Percentiles rank a stretch among this genome's conserved stretches.
Evolutionary conservation across 1,140 invertebrate genomes (phyloP).

Genomic region (Platyscapa corneri): DNA sequence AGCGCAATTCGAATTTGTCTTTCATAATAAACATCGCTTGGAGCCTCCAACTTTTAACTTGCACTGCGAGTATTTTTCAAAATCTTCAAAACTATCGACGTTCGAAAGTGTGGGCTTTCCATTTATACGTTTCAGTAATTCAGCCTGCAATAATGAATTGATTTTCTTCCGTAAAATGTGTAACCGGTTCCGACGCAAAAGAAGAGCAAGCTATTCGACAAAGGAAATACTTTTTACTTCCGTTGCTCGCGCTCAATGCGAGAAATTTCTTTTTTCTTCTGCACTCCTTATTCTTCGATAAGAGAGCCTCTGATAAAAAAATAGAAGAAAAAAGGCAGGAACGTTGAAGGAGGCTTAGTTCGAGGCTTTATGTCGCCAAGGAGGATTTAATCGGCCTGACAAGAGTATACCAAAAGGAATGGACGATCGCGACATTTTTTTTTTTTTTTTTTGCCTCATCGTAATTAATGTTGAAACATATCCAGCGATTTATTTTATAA

Average conservation of each 20-base stretch:
- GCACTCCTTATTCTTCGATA: conserved; percentile 1
- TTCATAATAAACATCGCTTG: too few species aligned
- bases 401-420: too few species aligned
- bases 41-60: too few species aligned
- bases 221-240: conserved; percentile 35
- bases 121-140: not conserved
- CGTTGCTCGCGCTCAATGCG: not conserved
- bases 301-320: conserved; percentile 31
- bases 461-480: conserved; percentile 36
- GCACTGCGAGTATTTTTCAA: too few species aligned
- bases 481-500: conserved; percentile 36
- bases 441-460: too few species aligned
- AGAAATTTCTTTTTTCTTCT: not conserved
- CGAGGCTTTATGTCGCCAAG: conserved; percentile 14
- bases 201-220: conserved; percentile 10
- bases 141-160: not conserved
- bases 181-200: not conserved
- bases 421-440: too few species aligned
- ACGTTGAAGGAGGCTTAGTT: conserved; percentile 1
- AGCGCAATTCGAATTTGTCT: too few species aligned
- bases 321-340: not conserved
- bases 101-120: too few species aligned
- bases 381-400: conserved; percentile 31
- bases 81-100: not conserved
- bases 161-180: not conserved